These are phyloP conservation scores for Ligdia adustata DNA, from an alignment of 2,888 invertebrate species.

Conservation along the genomic window DNA sequence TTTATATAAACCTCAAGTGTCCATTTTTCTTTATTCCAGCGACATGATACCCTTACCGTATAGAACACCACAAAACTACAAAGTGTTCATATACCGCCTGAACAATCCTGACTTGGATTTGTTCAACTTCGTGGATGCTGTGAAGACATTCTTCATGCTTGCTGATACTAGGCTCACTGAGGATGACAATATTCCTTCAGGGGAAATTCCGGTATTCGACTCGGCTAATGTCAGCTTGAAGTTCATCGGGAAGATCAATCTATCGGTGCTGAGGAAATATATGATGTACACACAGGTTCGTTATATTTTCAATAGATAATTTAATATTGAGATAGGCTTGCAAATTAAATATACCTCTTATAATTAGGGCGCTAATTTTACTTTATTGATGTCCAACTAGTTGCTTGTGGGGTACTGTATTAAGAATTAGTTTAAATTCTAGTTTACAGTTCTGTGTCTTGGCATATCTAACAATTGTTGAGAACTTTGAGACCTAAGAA, in stretches of 20 bases:
- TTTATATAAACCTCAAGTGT: no score
- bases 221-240: slow-evolving; percentile 86
- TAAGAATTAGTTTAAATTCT: no score
- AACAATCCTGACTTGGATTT: slow-evolving; percentile 85
- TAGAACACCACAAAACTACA: slow-evolving; percentile 86
- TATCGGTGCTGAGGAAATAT: slow-evolving; percentile 86
- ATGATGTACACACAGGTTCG: slow-evolving; percentile 88
- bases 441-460: no score
- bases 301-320: slow-evolving; percentile 6
- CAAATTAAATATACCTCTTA: not conserved
- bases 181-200: slow-evolving; percentile 84
- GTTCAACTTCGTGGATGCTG: slow-evolving; percentile 86
- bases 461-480: no score
- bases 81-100: slow-evolving; percentile 86
- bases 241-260: slow-evolving; percentile 85
- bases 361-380: no score
- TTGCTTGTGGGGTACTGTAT: no score
- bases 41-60: slow-evolving; percentile 88
- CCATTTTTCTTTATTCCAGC: slow-evolving; percentile 65
- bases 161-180: slow-evolving; percentile 87
- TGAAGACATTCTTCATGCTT: slow-evolving; percentile 89
- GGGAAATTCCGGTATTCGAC: slow-evolving; percentile 89
- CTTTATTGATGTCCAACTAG: no score
- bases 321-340: not conserved
- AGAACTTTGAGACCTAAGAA: no score